Evolutionary conservation across 2,797 vertebrate species (phyloP).

Genomic region (Epinephelus malabaricus): DNA sequence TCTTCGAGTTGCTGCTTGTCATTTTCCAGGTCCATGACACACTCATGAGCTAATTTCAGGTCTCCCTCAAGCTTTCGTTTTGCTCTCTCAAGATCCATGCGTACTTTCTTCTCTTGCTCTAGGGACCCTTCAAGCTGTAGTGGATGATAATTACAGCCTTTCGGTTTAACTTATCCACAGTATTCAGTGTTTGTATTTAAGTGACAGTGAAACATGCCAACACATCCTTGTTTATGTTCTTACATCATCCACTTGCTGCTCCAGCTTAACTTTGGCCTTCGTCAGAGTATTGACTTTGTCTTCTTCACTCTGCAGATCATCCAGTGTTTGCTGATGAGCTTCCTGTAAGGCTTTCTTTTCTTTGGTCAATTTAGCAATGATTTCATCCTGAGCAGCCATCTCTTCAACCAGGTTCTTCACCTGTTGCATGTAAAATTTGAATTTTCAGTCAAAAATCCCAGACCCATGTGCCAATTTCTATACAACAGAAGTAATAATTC

Average conservation of each 20-base stretch:
- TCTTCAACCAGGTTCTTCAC: conserved; percentile 91
- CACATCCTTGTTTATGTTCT: conserved; percentile 44
- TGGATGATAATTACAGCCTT: neutral
- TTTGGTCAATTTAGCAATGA: conserved; percentile 87
- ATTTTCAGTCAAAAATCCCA: neutral
- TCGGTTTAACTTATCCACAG: neutral
- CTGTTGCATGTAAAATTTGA: conserved; percentile 56
- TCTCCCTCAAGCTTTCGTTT: conserved; percentile 93
- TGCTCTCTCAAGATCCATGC: conserved; percentile 92
- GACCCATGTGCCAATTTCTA: neutral
- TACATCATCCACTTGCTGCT: conserved; percentile 90
- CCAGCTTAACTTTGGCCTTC: conserved; percentile 90
- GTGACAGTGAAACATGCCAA: neutral
- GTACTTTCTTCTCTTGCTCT: conserved; percentile 93
- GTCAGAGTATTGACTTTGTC: conserved; percentile 91
- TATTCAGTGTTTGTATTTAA: neutral
- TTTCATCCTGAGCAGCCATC: conserved; percentile 89
- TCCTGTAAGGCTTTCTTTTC: conserved; percentile 91
- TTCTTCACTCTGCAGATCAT: conserved; percentile 91
- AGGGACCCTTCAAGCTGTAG: conserved; percentile 90
- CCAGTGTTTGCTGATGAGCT: conserved; percentile 89
- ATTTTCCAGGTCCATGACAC: conserved; percentile 91
- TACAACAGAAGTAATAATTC: neutral
- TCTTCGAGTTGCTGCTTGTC: conserved; percentile 90
- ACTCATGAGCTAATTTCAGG: conserved; percentile 89